phyloP scores from a whole-genome alignment of 2,888 invertebrate genomes.

The Pteria penguin region DNA sequence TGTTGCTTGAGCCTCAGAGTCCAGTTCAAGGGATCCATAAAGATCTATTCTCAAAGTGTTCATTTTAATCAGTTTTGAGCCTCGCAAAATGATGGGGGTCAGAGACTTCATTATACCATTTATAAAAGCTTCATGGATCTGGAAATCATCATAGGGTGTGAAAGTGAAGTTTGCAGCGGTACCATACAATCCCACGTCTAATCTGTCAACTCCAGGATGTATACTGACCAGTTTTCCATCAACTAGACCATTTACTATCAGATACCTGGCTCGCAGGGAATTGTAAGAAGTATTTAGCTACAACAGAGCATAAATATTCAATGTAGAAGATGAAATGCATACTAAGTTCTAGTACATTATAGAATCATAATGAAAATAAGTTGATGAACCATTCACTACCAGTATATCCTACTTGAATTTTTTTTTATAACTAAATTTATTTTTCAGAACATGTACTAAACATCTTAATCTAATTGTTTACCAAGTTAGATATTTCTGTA shows the following conservation, averaged over 20 bases:
- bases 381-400: too few relatives aligned
- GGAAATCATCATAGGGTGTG: slow-evolving; percentile 45
- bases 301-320: background rate
- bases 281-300: slow-evolving; percentile 9
- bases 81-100: slow-evolving; percentile 49
- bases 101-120: slow-evolving; percentile 54
- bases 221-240: slow-evolving; percentile 44
- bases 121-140: slow-evolving; percentile 45
- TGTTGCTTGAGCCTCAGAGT: slow-evolving; percentile 44
- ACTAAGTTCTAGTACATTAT: too few relatives aligned
- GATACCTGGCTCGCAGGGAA: slow-evolving; percentile 45
- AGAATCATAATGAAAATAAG: too few relatives aligned
- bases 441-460: too few relatives aligned
- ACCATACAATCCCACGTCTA: slow-evolving; percentile 50
- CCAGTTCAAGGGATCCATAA: slow-evolving; percentile 54
- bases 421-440: too few relatives aligned
- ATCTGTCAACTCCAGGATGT: slow-evolving; percentile 40
- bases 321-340: background rate
- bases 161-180: slow-evolving; percentile 46
- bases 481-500: too few relatives aligned
- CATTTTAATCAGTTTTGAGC: slow-evolving; percentile 41
- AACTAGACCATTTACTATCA: slow-evolving; percentile 53
- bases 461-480: too few relatives aligned
- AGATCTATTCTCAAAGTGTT: slow-evolving; percentile 45
- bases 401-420: too few relatives aligned